Base-by-base conservation (phyloP, 2,888 invertebrate species). In the Pinctada fucata region DNA sequence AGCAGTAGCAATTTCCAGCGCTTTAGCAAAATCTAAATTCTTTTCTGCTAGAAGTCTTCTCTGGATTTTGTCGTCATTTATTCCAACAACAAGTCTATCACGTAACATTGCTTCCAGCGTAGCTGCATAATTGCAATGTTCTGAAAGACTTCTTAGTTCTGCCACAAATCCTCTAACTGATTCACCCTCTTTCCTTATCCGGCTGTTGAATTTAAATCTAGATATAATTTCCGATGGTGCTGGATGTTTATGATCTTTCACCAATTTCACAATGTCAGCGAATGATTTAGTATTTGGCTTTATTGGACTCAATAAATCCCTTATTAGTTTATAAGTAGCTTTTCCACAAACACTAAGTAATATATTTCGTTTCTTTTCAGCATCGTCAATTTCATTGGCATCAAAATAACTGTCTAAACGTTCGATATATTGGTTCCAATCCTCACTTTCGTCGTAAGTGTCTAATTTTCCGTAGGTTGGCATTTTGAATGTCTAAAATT, bases 91-190 rank as follows among this genome's bases (percentile, higher is more conserved):
- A 5, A 80, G 48, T 64, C 79, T 66, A 47, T 82, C 79, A 66
- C 79, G 52, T 8, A 83, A 58, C 77, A 79, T 81, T 2, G 13
- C 67, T 16, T 78, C 75, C 8, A 83, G 50, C 3, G 75, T 75
- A n/a, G 13, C 79, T 31, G 66, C 74, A 75, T 82, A 81, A 71
- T 83, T 79, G 72, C 81, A 80, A 66, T 83, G 67, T 48, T 75
- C 68, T 13, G 79, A 68, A 10, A 81, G 48, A 10, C 72, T 63
- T 67, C 81, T 68, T 64, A 75, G 66, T 58, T 79, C 16, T 1
- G 80, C 80, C 45, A 76, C 76, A 76, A 58, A 79, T 16, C 8
- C 67, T n/a, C 6, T n/a, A n/a, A 80, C 74, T 13, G 67, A 65
- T 66, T 82, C 79, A 6, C 73, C 74, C 8, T 6, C 31, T 48